A percentile compares a stretch with the other conserved stretches of the same genome.
Conservation (phyloP, 1,140 invertebrate genomes). For the Sarcophaga bullata region DNA sequence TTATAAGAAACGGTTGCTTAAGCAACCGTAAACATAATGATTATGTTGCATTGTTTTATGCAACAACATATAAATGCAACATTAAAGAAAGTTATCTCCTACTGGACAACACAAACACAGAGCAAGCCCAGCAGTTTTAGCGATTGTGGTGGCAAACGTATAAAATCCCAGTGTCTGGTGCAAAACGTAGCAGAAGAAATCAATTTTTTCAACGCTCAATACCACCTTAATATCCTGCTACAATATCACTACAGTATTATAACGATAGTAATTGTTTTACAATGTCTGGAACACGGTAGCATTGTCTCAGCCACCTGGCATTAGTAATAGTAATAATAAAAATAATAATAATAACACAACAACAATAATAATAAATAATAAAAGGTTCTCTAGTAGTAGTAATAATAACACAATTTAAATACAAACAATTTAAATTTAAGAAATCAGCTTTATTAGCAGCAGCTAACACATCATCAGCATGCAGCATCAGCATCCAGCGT, state of each 20-base stretch:
- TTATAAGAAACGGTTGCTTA: conserved; percentile 32
- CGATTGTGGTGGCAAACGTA: not conserved
- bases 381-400: conserved; percentile 32
- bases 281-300: conserved; percentile 46
- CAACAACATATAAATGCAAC: conserved; percentile 19
- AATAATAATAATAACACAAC: conserved; percentile 42
- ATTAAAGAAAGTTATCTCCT: conserved; percentile 22
- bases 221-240: not conserved
- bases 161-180: conserved; percentile 10
- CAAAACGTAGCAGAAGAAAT: conserved; percentile 34
- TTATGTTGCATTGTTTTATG: conserved; percentile 33
- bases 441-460: conserved; percentile 29
- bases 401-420: conserved; percentile 24
- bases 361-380: conserved; percentile 38
- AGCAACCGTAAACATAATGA: conserved; percentile 37
- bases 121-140: not conserved
- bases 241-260: conserved; percentile 34
- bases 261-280: conserved; percentile 39
- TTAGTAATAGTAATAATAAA: conserved; percentile 16
- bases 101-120: not conserved
- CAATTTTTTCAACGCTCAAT: not conserved
- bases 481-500: too few relatives aligned
- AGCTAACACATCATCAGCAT: conserved; percentile 20
- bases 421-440: conserved; percentile 31
- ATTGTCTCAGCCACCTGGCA: conserved; percentile 34